These are phyloP conservation scores for Allophyes oxyacanthae DNA, from an alignment of 2,888 invertebrate species.

Conservation along the genomic window DNA sequence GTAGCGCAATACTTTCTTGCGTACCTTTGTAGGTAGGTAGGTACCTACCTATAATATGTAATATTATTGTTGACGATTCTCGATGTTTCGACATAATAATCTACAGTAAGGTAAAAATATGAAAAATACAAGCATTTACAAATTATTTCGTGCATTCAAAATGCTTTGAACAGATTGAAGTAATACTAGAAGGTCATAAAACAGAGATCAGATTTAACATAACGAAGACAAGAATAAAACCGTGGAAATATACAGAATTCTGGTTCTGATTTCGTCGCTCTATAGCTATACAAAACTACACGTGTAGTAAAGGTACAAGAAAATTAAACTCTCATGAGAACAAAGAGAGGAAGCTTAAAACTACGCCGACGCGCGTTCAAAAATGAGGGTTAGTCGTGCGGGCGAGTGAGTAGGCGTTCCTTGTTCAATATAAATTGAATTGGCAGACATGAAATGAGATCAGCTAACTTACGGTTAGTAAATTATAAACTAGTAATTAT, in stretches of 20 bases:
- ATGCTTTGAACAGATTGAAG: constrained; percentile 31
- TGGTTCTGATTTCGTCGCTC: not conserved
- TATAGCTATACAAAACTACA: not conserved
- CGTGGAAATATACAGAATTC: not conserved
- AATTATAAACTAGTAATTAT: constrained; percentile 44
- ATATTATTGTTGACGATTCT: no score
- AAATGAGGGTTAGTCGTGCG: constrained; percentile 43
- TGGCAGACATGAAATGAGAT: constrained; percentile 53
- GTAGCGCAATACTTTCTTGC: no score
- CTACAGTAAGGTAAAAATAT: no score
- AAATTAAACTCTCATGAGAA: constrained; percentile 15
- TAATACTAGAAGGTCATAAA: constrained; percentile 19
- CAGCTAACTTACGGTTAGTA: constrained; percentile 56
- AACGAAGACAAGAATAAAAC: constrained; percentile 12
- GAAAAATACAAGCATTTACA: not conserved
- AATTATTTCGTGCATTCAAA: constrained; percentile 23
- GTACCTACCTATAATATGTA: no score
- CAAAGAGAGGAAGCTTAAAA: constrained; percentile 31
- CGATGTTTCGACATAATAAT: no score
- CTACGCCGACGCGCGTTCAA: constrained; percentile 30
- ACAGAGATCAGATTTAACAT: constrained; percentile 12
- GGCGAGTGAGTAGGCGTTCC: constrained; percentile 44
- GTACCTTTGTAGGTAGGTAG: no score
- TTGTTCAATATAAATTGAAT: constrained; percentile 46
- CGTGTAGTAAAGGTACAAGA: not conserved